Evolutionary conservation across 2,888 invertebrate genomes (phyloP).

Genomic region (Cloeon dipterum): DNA sequence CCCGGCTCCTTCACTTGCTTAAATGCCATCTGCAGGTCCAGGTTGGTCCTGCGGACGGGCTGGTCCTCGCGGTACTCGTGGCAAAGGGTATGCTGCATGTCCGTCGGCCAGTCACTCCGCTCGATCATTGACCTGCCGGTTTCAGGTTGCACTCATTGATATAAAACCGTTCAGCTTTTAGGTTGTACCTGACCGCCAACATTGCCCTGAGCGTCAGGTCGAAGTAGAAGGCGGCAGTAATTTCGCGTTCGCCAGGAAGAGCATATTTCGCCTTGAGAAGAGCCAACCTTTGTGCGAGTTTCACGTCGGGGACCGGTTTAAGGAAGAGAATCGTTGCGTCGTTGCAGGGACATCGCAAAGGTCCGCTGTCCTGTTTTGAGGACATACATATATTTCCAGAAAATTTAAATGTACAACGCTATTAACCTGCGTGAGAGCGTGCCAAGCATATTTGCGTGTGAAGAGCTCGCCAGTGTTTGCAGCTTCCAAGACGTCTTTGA

Average conservation of each 20-base stretch:
- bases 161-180: too few species aligned
- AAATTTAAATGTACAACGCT: too few species aligned
- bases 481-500: constrained; percentile 40
- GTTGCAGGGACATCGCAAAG: constrained; percentile 46
- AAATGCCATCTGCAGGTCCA: constrained; percentile 45
- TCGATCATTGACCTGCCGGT: constrained; percentile 27
- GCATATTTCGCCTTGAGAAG: constrained; percentile 43
- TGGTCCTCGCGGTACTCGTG: constrained; percentile 57
- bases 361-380: constrained; percentile 31
- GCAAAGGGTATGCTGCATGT: constrained; percentile 50
- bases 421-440: constrained; percentile 49
- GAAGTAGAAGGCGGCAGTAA: constrained; percentile 69
- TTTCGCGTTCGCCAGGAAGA: constrained; percentile 44
- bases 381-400: neutral
- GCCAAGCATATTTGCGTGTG: constrained; percentile 71
- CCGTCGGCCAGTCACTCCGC: constrained; percentile 39
- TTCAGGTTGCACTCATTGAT: too few species aligned
- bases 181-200: constrained; percentile 44
- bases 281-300: constrained; percentile 43
- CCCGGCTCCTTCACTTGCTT: constrained; percentile 32
- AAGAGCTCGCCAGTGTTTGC: constrained; percentile 55
- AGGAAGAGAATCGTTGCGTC: constrained; percentile 56
- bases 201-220: constrained; percentile 55
- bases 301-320: constrained; percentile 43
- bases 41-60: constrained; percentile 38